Percentiles rank a stretch among this genome's conserved stretches.
Conservation (phyloP, 2,113 vertebrate species). For the Promerops cafer region DNA sequence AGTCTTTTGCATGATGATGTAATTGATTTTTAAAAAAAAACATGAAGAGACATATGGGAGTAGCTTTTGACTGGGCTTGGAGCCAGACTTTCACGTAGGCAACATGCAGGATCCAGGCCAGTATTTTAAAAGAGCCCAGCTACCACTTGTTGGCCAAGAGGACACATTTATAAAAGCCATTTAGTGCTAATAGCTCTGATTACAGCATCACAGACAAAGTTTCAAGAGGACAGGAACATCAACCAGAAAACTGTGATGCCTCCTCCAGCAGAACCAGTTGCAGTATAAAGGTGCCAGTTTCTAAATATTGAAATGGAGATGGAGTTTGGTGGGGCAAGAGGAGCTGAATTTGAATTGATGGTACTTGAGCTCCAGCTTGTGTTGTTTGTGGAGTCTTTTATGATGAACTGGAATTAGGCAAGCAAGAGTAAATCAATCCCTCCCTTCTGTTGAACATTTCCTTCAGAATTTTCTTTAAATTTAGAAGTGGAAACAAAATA, state of each 20-base stretch:
- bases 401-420: not conserved
- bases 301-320: not conserved
- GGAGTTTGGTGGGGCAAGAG: not conserved
- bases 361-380: not conserved
- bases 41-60: not conserved
- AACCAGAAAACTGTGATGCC: not conserved
- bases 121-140: not conserved
- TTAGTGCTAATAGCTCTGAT: not conserved
- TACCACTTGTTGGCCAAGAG: not conserved
- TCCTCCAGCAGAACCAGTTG: not conserved
- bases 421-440: not conserved
- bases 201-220: accelerated
- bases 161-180: not conserved
- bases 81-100: not conserved
- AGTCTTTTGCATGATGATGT: not conserved
- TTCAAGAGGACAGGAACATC: not conserved
- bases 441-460: not conserved
- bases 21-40: not conserved
- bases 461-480: not conserved
- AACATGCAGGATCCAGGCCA: not conserved
- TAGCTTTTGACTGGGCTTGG: not conserved
- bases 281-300: not conserved
- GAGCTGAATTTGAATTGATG: not conserved
- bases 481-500: not conserved
- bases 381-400: not conserved